Evolutionary conservation across 2,888 invertebrate genomes (phyloP).

Genomic region (Torymus auratus): DNA sequence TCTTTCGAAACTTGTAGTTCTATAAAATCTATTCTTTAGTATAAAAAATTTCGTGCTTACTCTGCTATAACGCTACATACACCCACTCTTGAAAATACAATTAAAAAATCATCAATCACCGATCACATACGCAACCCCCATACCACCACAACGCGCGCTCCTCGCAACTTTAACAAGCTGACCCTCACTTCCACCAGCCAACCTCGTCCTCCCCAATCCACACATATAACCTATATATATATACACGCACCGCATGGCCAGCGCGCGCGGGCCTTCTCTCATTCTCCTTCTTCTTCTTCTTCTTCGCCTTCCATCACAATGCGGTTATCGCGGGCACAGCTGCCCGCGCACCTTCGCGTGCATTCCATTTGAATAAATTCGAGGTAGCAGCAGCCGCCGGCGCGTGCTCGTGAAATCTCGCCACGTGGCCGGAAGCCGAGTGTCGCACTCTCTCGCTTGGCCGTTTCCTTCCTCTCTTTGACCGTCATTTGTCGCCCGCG

Average conservation of each 20-base stretch:
- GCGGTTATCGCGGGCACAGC: slow-evolving; percentile 36
- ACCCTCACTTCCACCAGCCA: too few species aligned
- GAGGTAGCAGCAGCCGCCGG: slow-evolving; percentile 11
- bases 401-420: slow-evolving; percentile 36
- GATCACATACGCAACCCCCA: too few species aligned
- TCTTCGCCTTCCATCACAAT: slow-evolving; percentile 1
- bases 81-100: too few species aligned
- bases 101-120: too few species aligned
- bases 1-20: too few species aligned
- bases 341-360: slow-evolving; percentile 68
- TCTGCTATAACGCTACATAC: too few species aligned
- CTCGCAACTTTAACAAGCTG: too few species aligned
- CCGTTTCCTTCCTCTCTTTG: slow-evolving; percentile 65
- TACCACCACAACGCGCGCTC: too few species aligned
- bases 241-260: background rate
- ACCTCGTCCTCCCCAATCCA: background rate
- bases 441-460: slow-evolving; percentile 61
- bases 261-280: background rate
- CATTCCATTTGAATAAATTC: slow-evolving; percentile 71
- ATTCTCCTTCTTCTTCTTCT: background rate
- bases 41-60: too few species aligned
- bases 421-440: slow-evolving; percentile 75
- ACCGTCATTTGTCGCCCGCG: too few species aligned
- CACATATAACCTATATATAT: too few species aligned
- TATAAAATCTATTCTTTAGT: too few species aligned